Percentiles rank a stretch among this genome's conserved stretches.
Evolutionary conservation across 2,113 vertebrate species (phyloP).

Genomic region (Malaclemys terrapin): DNA sequence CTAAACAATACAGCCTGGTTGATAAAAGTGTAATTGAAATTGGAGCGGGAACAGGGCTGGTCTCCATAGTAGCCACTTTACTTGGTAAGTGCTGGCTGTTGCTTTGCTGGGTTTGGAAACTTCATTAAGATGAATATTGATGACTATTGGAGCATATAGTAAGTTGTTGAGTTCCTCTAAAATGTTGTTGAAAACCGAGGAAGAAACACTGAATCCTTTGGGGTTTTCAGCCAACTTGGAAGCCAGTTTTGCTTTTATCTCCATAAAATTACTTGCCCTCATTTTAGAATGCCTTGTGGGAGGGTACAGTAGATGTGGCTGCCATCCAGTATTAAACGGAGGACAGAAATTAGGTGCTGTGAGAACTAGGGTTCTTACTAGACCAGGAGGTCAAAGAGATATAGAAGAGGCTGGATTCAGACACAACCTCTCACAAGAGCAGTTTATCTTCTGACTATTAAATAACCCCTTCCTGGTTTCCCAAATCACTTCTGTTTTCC

Average conservation of each 20-base stretch:
- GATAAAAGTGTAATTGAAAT: constrained; percentile 96
- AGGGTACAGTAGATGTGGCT: background rate
- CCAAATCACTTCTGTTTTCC: constrained; percentile 1
- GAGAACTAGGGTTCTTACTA: background rate
- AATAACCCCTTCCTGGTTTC: background rate
- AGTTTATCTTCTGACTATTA: background rate
- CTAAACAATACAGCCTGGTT: constrained; percentile 83
- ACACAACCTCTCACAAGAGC: background rate
- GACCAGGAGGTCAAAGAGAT: background rate
- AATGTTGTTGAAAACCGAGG: background rate
- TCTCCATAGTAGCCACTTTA: constrained; percentile 91
- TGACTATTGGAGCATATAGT: background rate
- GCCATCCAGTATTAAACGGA: background rate
- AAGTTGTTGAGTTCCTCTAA: background rate
- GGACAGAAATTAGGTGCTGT: background rate
- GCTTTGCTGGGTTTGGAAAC: background rate
- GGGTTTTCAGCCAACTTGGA: background rate
- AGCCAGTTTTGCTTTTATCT: background rate
- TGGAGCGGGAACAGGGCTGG: constrained; percentile 95
- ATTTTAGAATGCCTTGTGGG: background rate
- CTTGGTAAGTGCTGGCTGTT: constrained; percentile 83
- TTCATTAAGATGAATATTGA: background rate
- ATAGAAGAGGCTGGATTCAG: background rate
- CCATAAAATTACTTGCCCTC: background rate
- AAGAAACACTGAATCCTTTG: background rate